Evolutionary conservation across 2,113 vertebrate species (phyloP).

Genomic region (Xerus inauris): DNA sequence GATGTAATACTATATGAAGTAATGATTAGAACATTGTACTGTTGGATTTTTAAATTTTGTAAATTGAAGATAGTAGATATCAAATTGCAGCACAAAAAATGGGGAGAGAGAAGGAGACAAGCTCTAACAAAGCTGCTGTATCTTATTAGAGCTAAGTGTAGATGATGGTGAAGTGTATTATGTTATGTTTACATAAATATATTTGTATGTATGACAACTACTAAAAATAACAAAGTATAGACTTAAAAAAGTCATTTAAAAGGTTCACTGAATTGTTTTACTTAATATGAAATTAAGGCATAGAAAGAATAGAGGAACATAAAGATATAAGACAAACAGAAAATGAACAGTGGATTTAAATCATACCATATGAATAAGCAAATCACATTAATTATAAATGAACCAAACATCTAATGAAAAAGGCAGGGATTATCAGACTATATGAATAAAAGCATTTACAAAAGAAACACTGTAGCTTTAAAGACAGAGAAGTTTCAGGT

Average conservation of each 20-base stretch:
- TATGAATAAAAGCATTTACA: background rate
- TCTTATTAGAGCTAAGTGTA: too few species aligned
- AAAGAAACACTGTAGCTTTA: background rate
- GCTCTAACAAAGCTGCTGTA: too few species aligned
- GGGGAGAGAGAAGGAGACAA: too few species aligned
- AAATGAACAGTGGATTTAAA: background rate
- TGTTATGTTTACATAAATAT: too few species aligned
- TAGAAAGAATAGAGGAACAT: background rate
- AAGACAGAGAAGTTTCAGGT: background rate
- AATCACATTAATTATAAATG: background rate
- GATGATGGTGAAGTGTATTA: too few species aligned
- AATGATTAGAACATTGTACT: too few species aligned
- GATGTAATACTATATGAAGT: too few species aligned
- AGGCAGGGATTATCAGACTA: background rate
- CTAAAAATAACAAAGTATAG: too few species aligned
- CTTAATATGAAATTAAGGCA: background rate
- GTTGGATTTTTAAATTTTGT: too few species aligned
- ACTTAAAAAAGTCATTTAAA: background rate
- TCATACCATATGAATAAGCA: background rate
- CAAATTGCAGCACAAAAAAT: too few species aligned
- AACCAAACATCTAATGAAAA: background rate
- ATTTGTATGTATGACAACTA: too few species aligned
- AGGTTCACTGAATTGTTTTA: background rate
- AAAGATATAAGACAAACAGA: background rate
- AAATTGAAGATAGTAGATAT: too few species aligned